Evolutionary conservation across 2,113 vertebrate genomes (phyloP), one percentile per base, ranked within the genome.

Genomic region (Mormyrus iriodes): DNA sequence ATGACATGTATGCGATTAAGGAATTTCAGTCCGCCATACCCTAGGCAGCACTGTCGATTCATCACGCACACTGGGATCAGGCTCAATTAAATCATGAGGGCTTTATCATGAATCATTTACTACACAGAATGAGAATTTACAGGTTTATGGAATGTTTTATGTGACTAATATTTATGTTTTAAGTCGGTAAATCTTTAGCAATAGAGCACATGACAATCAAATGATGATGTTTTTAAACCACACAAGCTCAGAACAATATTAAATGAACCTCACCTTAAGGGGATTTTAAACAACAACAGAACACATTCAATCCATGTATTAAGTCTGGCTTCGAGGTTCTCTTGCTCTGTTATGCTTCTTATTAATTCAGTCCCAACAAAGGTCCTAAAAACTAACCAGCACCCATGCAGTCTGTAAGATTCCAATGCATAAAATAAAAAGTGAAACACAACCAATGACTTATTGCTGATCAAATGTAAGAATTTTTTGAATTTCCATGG

Each of bases 1-100:
- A 61, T 19, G 55, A 89, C 39, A 51, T 42, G 42, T 85, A 89
- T 89, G 39, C 55, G 79, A 89, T 89, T 53, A 89, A 84, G 46
- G 73, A 83, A 6, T 82, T 86, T 19, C 35, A 58, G 39, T 49
- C 6, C 7, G 2, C 52, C n/a, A 0, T 2, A 10, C 65, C 73
- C 0, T 6, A 53, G 76, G 51, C 83, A 58, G 10, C 31, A 17
- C 35, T 52, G 21, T 15, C 27, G 53, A 31, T 85, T 27, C 73
- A 58, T 85, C 39, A 55, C 21, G 24, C 17, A 55, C 27, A 31
- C 39, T 15, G 10, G 4, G 4, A 24, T 24, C 49, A 15, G 6
- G 42, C 44, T 49, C 55, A 49, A 10, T 31, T 73, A 15, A 48
- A 51, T 51, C 61, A 13, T 3, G 27, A 69, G 12, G 12, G 10